Conservation (phyloP, 2,888 invertebrate species). For the Andrena dorsata region DNA sequence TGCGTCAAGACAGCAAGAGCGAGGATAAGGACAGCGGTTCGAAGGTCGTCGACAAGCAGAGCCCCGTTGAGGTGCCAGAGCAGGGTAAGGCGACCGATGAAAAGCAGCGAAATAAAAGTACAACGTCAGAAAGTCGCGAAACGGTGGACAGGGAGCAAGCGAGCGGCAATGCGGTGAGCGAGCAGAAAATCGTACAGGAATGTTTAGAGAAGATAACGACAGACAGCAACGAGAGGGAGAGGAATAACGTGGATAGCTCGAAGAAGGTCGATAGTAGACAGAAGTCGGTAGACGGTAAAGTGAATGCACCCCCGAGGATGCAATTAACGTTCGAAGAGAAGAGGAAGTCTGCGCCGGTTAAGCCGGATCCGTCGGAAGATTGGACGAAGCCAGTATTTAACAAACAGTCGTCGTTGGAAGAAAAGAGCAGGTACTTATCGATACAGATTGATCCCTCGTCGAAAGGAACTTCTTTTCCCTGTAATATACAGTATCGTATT, state of each 20-base stretch:
- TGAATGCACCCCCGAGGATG: slow-evolving; percentile 56
- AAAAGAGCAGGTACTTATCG: slow-evolving; percentile 75
- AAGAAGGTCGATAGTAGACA: slow-evolving; percentile 73
- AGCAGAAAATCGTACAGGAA: slow-evolving; percentile 56
- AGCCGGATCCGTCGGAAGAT: slow-evolving; percentile 76
- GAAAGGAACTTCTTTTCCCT: neutral
- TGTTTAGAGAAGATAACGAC: slow-evolving; percentile 52
- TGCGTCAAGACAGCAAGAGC: slow-evolving; percentile 77
- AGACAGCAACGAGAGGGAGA: slow-evolving; percentile 60
- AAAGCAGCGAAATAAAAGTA: slow-evolving; percentile 45
- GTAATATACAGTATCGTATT: neutral
- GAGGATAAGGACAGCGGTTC: slow-evolving; percentile 76
- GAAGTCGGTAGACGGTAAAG: slow-evolving; percentile 74
- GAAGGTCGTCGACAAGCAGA: slow-evolving; percentile 65
- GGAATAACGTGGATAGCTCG: slow-evolving; percentile 60
- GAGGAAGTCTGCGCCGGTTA: slow-evolving; percentile 81
- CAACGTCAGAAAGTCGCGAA: slow-evolving; percentile 62
- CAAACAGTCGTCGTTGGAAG: slow-evolving; percentile 80
- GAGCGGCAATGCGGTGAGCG: slow-evolving; percentile 57
- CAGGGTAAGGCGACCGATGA: slow-evolving; percentile 62
- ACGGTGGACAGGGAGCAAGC: slow-evolving; percentile 41
- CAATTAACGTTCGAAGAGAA: slow-evolving; percentile 79
- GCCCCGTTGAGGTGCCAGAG: slow-evolving; percentile 70
- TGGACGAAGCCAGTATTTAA: slow-evolving; percentile 76
- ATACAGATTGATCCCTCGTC: slow-evolving; percentile 6